Percentiles rank a stretch among this genome's conserved stretches.
Conservation (phyloP, 2,888 invertebrate genomes). For the Acanthoscelides obtectus region DNA sequence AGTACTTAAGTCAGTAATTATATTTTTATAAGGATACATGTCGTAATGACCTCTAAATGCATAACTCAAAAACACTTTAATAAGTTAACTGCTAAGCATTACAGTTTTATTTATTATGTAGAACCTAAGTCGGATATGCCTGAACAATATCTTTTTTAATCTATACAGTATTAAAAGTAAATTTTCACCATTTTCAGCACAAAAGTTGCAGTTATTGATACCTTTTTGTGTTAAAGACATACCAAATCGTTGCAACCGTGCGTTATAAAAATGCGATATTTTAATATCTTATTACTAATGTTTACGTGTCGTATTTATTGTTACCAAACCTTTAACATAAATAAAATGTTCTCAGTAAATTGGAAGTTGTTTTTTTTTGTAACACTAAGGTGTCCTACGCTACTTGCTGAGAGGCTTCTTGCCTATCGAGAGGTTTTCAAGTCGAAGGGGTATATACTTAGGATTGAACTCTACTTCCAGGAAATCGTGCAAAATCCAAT, state of each 20-base stretch:
- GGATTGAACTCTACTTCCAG: no score
- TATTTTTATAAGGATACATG: neutral
- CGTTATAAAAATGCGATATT: constrained; percentile 8
- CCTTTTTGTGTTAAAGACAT: constrained; percentile 5
- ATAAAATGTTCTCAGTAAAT: constrained; percentile 13
- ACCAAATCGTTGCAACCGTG: neutral
- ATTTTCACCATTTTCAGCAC: neutral
- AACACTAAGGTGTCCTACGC: no score
- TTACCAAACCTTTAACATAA: constrained; percentile 41
- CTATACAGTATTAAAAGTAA: neutral
- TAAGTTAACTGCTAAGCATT: neutral
- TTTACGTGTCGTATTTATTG: constrained; percentile 40
- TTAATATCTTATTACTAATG: constrained; percentile 23
- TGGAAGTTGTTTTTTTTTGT: no score
- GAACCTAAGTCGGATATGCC: neutral
- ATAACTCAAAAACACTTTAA: neutral
- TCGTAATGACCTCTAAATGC: neutral
- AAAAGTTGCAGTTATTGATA: constrained; percentile 3
- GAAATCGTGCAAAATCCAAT: no score
- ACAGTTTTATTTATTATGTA: neutral
- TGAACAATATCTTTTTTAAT: neutral
- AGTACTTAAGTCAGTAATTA: constrained; percentile 14
- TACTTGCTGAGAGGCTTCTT: no score
- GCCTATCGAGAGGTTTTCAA: no score
- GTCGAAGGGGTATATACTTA: no score